Evolutionary conservation across 2,888 invertebrate genomes (phyloP).

Genomic region (Macrophya annulata): DNA sequence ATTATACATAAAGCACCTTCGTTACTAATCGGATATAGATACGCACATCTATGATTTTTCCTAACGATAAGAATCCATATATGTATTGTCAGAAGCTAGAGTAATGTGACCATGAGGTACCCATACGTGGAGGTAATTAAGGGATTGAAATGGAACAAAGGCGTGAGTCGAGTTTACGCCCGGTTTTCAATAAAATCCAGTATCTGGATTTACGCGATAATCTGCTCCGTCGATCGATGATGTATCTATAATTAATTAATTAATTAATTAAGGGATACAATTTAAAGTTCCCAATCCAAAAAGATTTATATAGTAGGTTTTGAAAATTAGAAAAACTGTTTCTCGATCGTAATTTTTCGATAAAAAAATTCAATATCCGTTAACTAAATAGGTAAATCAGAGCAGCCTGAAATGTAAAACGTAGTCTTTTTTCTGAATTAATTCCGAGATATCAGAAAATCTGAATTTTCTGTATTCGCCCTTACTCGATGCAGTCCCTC

Average conservation of each 20-base stretch:
- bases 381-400: too few relatives aligned
- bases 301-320: too few relatives aligned
- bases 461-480: not conserved
- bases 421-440: too few relatives aligned
- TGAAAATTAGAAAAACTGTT: too few relatives aligned
- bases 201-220: not conserved
- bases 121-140: not conserved
- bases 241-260: not conserved
- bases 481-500: not conserved
- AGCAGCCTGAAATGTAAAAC: too few relatives aligned
- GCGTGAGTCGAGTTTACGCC: not conserved
- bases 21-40: not conserved
- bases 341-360: too few relatives aligned
- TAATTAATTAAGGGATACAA: too few relatives aligned
- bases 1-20: not conserved
- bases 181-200: not conserved
- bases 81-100: not conserved
- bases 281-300: not conserved
- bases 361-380: too few relatives aligned
- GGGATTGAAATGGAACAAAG: conserved; percentile 7
- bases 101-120: not conserved
- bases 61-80: not conserved
- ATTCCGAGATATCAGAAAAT: too few relatives aligned
- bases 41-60: not conserved
- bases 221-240: not conserved